Evolutionary conservation across 2,797 vertebrate genomes (phyloP), one percentile per base, ranked within the genome.

Genomic region (Arnoldichthys spilopterus): DNA sequence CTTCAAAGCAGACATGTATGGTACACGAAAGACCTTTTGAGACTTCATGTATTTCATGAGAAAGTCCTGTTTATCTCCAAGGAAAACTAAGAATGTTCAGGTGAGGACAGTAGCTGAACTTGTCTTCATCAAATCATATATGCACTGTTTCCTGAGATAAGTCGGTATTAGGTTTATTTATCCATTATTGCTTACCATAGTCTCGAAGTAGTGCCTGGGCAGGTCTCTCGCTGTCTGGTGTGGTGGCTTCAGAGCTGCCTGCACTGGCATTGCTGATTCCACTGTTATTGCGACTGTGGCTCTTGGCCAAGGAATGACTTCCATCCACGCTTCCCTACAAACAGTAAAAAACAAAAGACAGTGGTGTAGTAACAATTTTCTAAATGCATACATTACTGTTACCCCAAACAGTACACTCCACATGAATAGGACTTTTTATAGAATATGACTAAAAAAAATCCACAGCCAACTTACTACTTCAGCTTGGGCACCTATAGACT

Each of bases 221-320:
- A 13, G 95, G 94, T 56, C 95, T 91, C 77, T 96, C 95, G 0
- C 95, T 96, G 43, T 96, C 96, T 0, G 96, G 96, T 0, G 95
- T 96, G 0, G 94, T 94, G 72, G 95, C 93, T 58, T 96, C 96
- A 0, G 92, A 94, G 78, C 96, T 96, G 84, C 94, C 93, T 3
- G 94, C 93, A 0, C 96, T 96, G 2, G 94, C 90, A 11, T 93
- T 94, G 89, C 95, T 96, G 84, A 96, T 94, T 77, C 95, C 93
- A 69, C 96, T 96, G 84, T 95, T 96, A 12, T 94, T 96, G 40
- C 96, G 94, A 82, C 95, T 96, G 85, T 96, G 96, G 87, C 94
- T 94, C 88, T 95, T 96, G 54, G 82, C 80, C n/a, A 88, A 72
- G 37, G 69, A 32, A 74, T 86, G 85, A 76, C 81, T 83, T 61